These are phyloP conservation scores for Drosophila bunnanda DNA, from an alignment of 2,888 invertebrate genomes.

Conservation along the genomic window DNA sequence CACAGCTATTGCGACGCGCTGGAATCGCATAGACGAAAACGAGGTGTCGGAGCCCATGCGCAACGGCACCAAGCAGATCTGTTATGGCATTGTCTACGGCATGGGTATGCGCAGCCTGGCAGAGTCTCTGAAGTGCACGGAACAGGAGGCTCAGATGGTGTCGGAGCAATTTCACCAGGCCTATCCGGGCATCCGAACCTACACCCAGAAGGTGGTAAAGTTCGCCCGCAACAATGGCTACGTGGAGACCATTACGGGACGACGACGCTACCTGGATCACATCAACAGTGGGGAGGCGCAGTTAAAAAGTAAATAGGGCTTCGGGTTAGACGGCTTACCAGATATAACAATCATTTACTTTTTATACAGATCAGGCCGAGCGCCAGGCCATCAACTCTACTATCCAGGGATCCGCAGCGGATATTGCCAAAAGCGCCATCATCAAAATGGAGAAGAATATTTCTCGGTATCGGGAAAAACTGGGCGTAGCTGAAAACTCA, in stretches of 20 bases:
- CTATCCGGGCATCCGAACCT: slow-evolving; percentile 88
- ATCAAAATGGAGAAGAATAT: slow-evolving; percentile 89
- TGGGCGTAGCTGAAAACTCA: slow-evolving; percentile 79
- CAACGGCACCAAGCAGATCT: slow-evolving; percentile 95
- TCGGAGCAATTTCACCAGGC: slow-evolving; percentile 92
- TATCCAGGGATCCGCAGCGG: slow-evolving; percentile 98
- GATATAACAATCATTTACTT: too few relatives aligned
- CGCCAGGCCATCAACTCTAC: slow-evolving; percentile 98
- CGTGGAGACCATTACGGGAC: slow-evolving; percentile 92
- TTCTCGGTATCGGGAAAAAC: slow-evolving; percentile 82
- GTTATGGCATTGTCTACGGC: slow-evolving; percentile 98
- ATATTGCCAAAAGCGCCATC: slow-evolving; percentile 97
- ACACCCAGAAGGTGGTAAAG: slow-evolving; percentile 85
- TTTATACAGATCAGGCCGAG: slow-evolving; percentile 90
- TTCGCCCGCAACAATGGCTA: slow-evolving; percentile 90
- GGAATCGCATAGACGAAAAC: slow-evolving; percentile 89
- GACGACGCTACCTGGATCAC: slow-evolving; percentile 91
- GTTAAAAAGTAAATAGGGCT: slow-evolving; percentile 86
- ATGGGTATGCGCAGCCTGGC: slow-evolving; percentile 94
- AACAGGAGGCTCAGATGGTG: slow-evolving; percentile 91
- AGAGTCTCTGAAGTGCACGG: slow-evolving; percentile 91
- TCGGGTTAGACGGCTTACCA: too few relatives aligned
- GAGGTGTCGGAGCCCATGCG: slow-evolving; percentile 92
- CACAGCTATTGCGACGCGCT: slow-evolving; percentile 92
- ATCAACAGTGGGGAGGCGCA: slow-evolving; percentile 88